phyloP scores from a whole-genome alignment of 2,113 vertebrate genomes.

The Clinocottus analis region DNA sequence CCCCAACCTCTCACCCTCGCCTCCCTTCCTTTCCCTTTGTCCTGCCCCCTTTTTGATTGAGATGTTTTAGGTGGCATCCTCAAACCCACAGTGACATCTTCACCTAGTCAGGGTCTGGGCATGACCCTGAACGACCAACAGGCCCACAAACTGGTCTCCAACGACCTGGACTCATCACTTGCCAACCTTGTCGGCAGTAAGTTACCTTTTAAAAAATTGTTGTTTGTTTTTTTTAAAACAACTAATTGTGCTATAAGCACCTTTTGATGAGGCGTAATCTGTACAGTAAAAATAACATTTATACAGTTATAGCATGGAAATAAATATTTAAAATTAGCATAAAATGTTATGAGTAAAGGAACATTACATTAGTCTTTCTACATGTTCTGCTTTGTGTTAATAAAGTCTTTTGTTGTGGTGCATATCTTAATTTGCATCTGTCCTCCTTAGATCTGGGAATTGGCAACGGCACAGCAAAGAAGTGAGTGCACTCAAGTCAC shows the following conservation, averaged over 20 bases:
- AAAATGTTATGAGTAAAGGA: background rate
- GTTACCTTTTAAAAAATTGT: slow-evolving; percentile 63
- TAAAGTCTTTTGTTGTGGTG: slow-evolving; percentile 17
- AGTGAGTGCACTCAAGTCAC: slow-evolving; percentile 81
- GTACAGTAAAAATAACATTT: background rate
- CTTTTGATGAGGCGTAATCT: background rate
- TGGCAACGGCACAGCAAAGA: slow-evolving; percentile 93
- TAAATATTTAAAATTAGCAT: background rate
- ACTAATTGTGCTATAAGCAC: background rate
- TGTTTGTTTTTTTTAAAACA: background rate
- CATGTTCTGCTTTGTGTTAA: background rate
- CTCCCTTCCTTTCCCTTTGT: slow-evolving; percentile 30
- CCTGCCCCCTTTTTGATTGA: slow-evolving; percentile 72
- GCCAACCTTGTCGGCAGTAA: slow-evolving; percentile 97
- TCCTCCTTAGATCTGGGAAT: slow-evolving; percentile 90
- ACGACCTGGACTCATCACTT: slow-evolving; percentile 94
- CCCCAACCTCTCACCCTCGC: slow-evolving; percentile 32
- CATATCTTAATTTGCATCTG: background rate
- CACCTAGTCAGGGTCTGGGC: slow-evolving; percentile 89
- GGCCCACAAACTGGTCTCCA: slow-evolving; percentile 91
- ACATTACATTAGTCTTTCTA: background rate
- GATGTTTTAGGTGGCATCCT: slow-evolving; percentile 94
- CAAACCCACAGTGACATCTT: slow-evolving; percentile 94
- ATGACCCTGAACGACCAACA: slow-evolving; percentile 86
- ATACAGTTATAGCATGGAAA: background rate